phyloP scores from a whole-genome alignment of 2,797 vertebrate genomes.

The Pangasius sanitwongsei region DNA sequence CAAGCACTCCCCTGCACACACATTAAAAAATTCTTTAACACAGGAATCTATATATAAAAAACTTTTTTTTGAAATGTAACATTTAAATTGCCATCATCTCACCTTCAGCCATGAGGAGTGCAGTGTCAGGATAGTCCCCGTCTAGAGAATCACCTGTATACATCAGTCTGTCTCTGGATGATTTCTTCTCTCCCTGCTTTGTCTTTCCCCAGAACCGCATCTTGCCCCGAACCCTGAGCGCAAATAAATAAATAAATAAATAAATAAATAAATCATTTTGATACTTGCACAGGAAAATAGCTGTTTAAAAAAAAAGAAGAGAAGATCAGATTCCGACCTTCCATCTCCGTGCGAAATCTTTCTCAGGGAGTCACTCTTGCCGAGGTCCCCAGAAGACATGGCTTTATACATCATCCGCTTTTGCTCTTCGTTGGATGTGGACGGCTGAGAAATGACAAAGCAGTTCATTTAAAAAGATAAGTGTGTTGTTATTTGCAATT shows the following conservation, averaged over 20 bases:
- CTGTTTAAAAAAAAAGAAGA: neutral
- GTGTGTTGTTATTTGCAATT: neutral
- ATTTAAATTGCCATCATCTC: neutral
- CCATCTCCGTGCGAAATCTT: conserved; percentile 83
- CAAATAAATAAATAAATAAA: neutral
- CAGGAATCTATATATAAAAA: neutral
- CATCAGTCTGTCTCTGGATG: conserved; percentile 77
- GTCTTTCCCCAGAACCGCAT: conserved; percentile 95
- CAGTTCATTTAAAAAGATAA: neutral
- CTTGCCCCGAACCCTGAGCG: conserved; percentile 80
- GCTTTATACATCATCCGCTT: conserved; percentile 87
- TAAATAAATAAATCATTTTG: no score
- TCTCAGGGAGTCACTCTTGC: conserved; percentile 76
- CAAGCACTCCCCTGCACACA: conserved; percentile 47
- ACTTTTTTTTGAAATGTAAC: neutral
- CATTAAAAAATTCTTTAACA: neutral
- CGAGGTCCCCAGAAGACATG: conserved; percentile 91
- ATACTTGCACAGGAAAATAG: neutral
- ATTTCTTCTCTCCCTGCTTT: conserved; percentile 90
- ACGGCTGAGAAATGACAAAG: conserved; percentile 40
- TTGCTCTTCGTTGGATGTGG: conserved; percentile 67
- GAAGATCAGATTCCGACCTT: conserved; percentile 73
- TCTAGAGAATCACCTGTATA: conserved; percentile 40
- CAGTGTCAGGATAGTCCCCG: conserved; percentile 43
- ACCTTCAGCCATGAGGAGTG: conserved; percentile 49